A percentile compares a stretch with the other conserved stretches of the same genome.
phyloP scores from a whole-genome alignment of 2,797 vertebrate species.

The Crenuchus spilurus region DNA sequence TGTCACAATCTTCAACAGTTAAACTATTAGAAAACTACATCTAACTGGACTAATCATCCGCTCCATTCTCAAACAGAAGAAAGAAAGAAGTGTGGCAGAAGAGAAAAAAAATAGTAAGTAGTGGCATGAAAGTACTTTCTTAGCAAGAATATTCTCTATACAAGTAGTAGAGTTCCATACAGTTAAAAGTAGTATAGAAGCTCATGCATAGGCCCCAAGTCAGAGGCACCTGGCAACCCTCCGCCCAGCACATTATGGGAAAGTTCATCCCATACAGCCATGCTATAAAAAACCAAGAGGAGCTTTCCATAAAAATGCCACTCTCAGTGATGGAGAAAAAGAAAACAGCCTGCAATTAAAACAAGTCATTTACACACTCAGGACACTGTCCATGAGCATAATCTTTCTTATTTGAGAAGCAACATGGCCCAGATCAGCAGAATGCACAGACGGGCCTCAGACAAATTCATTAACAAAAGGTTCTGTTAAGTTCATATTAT shows the following conservation, averaged over 20 bases:
- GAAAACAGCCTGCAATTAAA: background rate
- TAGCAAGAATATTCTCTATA: slow-evolving; percentile 9
- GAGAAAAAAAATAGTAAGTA: background rate
- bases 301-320: slow-evolving; percentile 10
- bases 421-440: background rate
- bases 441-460: background rate
- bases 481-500: too few relatives aligned
- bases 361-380: background rate
- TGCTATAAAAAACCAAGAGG: slow-evolving; percentile 27
- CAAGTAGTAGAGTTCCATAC: slow-evolving; percentile 14
- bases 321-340: background rate
- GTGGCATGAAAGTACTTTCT: background rate
- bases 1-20: too few relatives aligned
- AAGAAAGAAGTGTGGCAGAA: background rate
- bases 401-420: background rate
- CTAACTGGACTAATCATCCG: too few relatives aligned
- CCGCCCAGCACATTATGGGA: slow-evolving; percentile 28
- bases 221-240: slow-evolving; percentile 14
- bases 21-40: too few relatives aligned
- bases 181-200: too few relatives aligned
- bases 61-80: background rate
- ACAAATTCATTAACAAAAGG: too few relatives aligned
- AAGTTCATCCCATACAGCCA: slow-evolving; percentile 22
- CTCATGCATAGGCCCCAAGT: background rate
- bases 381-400: background rate